Evolutionary conservation across 2,113 vertebrate species (phyloP).

Genomic region (Pedionomus torquatus): DNA sequence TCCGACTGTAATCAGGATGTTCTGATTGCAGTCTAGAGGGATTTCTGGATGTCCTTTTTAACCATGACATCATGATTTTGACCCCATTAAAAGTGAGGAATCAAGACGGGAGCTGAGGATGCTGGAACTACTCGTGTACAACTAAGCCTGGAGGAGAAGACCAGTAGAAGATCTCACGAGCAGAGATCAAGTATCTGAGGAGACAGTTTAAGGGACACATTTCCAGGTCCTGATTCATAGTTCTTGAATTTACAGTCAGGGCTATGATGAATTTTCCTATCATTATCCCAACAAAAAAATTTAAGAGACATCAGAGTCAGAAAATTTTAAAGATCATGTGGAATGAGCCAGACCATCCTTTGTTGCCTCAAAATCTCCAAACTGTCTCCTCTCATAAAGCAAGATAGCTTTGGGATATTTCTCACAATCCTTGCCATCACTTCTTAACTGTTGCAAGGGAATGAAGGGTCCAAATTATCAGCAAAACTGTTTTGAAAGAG

Average conservation of each 20-base stretch:
- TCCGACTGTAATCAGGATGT: slow-evolving; percentile 50
- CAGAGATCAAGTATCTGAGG: not conserved
- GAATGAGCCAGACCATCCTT: not conserved
- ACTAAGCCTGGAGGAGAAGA: not conserved
- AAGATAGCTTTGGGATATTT: not conserved
- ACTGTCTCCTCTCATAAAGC: not conserved
- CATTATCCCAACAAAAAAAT: not conserved
- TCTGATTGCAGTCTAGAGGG: slow-evolving; percentile 40
- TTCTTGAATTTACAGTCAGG: not conserved
- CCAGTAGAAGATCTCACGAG: too few species aligned
- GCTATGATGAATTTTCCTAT: not conserved
- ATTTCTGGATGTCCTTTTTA: slow-evolving; percentile 29
- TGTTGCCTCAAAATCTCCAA: not conserved
- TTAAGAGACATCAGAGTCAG: not conserved
- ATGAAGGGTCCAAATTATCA: not conserved
- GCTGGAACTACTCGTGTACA: not conserved
- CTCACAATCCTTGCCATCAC: not conserved
- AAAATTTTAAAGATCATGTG: not conserved
- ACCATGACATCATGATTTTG: not conserved
- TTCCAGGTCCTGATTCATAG: not conserved
- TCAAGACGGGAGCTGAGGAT: not conserved
- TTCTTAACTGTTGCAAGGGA: not conserved
- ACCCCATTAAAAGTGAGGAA: not conserved
- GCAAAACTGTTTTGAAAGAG: not conserved
- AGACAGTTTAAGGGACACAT: not conserved